phyloP scores from a whole-genome alignment of 1,140 invertebrate species.

The Nautilus pompilius region DNA sequence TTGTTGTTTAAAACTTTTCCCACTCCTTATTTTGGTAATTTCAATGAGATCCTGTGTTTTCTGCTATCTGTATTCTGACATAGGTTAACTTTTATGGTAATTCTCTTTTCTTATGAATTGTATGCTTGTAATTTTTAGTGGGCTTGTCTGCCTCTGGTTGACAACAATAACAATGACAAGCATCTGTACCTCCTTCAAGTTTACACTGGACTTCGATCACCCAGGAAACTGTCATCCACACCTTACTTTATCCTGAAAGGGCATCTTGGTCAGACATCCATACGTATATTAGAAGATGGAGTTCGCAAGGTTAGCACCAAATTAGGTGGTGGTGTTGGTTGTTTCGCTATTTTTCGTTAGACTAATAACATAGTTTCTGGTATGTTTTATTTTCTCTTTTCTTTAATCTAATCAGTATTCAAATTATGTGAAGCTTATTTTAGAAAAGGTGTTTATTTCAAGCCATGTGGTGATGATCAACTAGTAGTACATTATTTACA shows the following conservation, averaged over 20 bases:
- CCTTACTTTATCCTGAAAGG: constrained; percentile 20
- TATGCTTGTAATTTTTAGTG: no score
- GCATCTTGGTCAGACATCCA: constrained; percentile 15
- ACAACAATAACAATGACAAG: constrained; percentile 9
- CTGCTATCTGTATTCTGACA: no score
- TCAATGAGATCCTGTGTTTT: no score
- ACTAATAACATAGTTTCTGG: no score
- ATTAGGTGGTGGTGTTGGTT: neutral
- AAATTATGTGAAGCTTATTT: neutral
- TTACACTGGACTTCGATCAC: constrained; percentile 15
- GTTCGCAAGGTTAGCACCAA: constrained; percentile 15
- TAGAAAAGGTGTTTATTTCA: no score
- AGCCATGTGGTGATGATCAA: no score
- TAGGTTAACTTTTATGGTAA: no score
- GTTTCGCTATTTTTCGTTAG: neutral
- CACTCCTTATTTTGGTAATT: no score
- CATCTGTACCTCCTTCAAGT: constrained; percentile 18
- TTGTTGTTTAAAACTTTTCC: no score
- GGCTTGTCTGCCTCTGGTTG: constrained; percentile 18
- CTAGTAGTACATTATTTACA: no score
- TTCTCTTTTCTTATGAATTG: no score
- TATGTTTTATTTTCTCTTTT: neutral
- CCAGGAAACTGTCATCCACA: constrained; percentile 10
- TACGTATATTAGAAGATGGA: constrained; percentile 16
- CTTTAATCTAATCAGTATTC: neutral